Percentiles rank a stretch among this genome's conserved stretches.
These are phyloP conservation scores for Atta texana DNA, from an alignment of 1,140 invertebrate genomes.

Conservation along the genomic window DNA sequence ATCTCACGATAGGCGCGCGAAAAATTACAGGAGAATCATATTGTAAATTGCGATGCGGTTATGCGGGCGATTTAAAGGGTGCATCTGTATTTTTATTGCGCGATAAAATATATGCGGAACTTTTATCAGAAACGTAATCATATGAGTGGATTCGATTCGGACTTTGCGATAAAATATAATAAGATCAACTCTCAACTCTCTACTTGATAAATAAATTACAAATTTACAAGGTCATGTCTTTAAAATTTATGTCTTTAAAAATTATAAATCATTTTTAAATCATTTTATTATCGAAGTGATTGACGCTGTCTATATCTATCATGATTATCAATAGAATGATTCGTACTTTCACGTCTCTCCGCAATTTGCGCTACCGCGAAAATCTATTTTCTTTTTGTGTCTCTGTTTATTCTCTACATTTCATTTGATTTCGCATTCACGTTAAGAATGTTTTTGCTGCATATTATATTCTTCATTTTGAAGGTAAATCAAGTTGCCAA, in stretches of 20 bases:
- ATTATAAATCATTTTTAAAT: neutral
- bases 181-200: neutral
- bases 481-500: neutral
- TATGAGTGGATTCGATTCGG: neutral
- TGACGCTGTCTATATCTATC: neutral
- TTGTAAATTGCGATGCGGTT: neutral
- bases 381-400: neutral
- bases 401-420: neutral
- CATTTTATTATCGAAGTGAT: neutral
- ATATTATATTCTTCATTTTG: constrained; percentile 23
- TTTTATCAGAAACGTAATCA: neutral
- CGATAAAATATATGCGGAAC: constrained; percentile 22
- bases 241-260: neutral
- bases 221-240: neutral
- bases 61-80: constrained; percentile 32
- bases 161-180: neutral
- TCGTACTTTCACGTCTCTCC: neutral
- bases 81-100: neutral
- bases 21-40: neutral
- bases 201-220: neutral
- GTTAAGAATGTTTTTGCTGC: neutral
- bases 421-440: neutral
- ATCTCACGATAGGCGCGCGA: neutral
- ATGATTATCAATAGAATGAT: neutral
- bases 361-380: neutral